Evolutionary conservation across 2,113 vertebrate species (phyloP).

Genomic region (human (Homo sapiens)): DNA sequence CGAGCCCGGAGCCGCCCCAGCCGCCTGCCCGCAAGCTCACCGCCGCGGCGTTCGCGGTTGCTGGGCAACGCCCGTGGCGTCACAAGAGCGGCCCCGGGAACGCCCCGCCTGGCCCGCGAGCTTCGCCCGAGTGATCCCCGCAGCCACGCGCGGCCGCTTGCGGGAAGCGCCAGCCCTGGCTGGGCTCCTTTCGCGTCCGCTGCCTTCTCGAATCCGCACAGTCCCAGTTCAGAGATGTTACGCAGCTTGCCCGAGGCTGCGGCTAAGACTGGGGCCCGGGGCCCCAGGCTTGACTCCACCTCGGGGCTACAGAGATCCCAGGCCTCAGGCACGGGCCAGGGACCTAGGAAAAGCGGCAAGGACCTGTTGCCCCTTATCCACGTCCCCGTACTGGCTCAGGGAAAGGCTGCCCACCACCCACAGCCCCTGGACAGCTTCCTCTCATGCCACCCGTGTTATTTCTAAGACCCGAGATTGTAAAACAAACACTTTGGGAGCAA

Average conservation of each 20-base stretch:
- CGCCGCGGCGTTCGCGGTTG: constrained; percentile 80
- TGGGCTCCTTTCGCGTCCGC: neutral
- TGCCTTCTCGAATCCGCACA: neutral
- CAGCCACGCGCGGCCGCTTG: too few species aligned
- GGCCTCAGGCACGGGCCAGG: fast-evolving
- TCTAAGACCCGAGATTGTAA: neutral
- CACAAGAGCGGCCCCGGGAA: neutral
- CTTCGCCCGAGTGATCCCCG: neutral
- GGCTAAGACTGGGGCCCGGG: neutral
- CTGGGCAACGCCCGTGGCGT: constrained; percentile 80
- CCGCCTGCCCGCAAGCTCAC: neutral
- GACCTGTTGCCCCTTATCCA: neutral
- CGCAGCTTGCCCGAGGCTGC: neutral
- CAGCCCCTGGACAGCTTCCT: neutral
- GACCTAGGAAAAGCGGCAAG: neutral
- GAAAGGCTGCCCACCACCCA: neutral
- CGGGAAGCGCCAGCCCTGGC: fast-evolving
- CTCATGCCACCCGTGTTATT: neutral
- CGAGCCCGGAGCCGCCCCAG: constrained; percentile 11
- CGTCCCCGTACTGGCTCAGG: neutral
- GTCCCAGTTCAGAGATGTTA: neutral
- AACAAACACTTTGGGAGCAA: neutral
- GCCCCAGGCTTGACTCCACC: neutral
- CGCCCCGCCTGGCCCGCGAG: fast-evolving
- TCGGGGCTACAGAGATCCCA: too few species aligned